A percentile compares a stretch with the other conserved stretches of the same genome.
Evolutionary conservation across 2,797 vertebrate genomes (phyloP).

Genomic region (Poeciliopsis paucimaculata): DNA sequence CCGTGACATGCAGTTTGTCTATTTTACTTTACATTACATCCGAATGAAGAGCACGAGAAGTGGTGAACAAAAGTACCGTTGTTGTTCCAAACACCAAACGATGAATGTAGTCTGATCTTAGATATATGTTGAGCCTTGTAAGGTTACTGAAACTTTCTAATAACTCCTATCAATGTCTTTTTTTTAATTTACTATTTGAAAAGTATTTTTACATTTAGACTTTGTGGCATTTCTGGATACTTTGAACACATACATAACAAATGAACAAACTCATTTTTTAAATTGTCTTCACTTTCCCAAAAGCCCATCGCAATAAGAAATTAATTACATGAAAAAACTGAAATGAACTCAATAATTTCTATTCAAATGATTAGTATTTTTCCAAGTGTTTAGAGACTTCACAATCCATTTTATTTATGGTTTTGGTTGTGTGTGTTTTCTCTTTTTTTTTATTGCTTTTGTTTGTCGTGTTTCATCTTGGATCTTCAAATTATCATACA

Average conservation of each 20-base stretch:
- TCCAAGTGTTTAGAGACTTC: too few species aligned
- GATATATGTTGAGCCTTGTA: background rate
- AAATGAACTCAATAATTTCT: too few species aligned
- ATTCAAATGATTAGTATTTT: too few species aligned
- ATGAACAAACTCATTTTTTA: background rate
- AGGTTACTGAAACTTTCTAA: background rate
- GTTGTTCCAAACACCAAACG: background rate
- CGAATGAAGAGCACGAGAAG: background rate
- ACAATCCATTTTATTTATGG: too few species aligned
- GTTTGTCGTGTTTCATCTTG: too few species aligned
- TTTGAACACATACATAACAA: background rate
- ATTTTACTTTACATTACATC: background rate
- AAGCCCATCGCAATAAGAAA: too few species aligned
- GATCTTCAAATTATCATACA: too few species aligned
- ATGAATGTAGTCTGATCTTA: background rate
- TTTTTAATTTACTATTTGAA: background rate
- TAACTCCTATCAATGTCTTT: background rate
- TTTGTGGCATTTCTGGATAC: background rate
- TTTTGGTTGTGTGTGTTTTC: too few species aligned
- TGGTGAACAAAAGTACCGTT: background rate
- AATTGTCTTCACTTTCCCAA: background rate
- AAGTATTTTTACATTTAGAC: background rate
- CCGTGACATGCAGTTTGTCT: background rate
- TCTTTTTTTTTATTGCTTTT: too few species aligned
- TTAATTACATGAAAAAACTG: too few species aligned